Evolutionary conservation across 1,140 invertebrate genomes (phyloP), one percentile per base, ranked within the genome.

Genomic region (Calephelis nemesis): DNA sequence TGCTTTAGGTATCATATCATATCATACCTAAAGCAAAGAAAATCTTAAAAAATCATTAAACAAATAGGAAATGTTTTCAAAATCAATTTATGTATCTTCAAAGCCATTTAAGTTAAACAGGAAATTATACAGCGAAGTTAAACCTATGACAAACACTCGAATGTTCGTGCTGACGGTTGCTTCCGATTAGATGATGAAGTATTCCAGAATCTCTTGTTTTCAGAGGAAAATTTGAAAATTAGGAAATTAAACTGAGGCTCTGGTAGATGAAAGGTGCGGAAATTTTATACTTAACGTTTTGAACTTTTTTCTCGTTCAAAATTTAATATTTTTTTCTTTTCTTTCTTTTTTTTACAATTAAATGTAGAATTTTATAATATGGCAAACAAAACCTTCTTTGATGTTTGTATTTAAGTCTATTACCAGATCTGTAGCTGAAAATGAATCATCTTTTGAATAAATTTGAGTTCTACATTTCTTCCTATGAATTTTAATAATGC

Each of bases 171-270:
- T 83, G 85, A 77, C 81, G 79, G 75, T 77, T 68, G 79, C 85
- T 90, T 91, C 88, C 88, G 87, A 90, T 91, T 85, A 72, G 83
- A 87, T 88, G 81, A 89, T 87, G 80, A 84, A 86, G 79, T 83
- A 81, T 79, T 63, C 70, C 64, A 75, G 70, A 76, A 70, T 79
- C 77, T 82, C 81, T 82, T 83, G 79, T 81, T 76, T 80, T 76
- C 73, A 71, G 58, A 60, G 70, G 69, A 77, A 82, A 74, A 82
- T 83, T 84, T 85, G 76, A 75, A 83, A 87, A 87, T 91, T 87
- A 83, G 86, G 86, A 89, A 90, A 91, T 91, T 90, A 88, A 84
- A 82, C 72, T 84, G 76, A 67, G 58, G 30, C 71, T 73, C 65
- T 73, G 74, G 75, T 64, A 78, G 74, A 76, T 87, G 74, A 85